phyloP scores from a whole-genome alignment of 2,113 vertebrate species.

The Amphiprion ocellaris region DNA sequence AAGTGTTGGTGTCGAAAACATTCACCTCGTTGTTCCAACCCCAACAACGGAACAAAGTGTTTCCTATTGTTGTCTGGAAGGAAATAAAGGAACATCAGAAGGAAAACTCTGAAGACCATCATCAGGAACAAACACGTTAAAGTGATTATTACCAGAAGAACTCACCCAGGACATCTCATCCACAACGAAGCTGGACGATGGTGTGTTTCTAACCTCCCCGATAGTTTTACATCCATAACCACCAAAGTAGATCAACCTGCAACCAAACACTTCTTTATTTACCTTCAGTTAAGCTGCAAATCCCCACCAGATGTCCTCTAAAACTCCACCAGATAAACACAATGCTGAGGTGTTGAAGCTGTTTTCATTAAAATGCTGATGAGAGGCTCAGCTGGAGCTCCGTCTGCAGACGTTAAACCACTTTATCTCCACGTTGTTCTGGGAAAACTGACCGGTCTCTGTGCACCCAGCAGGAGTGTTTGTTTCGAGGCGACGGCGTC shows the following conservation, averaged over 20 bases:
- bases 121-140: background rate
- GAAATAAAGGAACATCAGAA: background rate
- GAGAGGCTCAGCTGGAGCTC: too few species aligned
- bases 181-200: slow-evolving; percentile 69
- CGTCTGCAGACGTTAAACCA: too few species aligned
- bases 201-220: slow-evolving; percentile 59
- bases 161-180: slow-evolving; percentile 82
- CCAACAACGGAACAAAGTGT: slow-evolving; percentile 73
- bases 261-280: background rate
- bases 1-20: slow-evolving; percentile 68
- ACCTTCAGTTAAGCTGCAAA: too few species aligned
- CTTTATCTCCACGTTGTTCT: background rate
- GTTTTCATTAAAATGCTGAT: background rate
- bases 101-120: background rate
- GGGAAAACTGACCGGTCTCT: slow-evolving; percentile 70
- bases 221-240: slow-evolving; percentile 83
- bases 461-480: slow-evolving; percentile 84
- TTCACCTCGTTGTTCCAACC: slow-evolving; percentile 85
- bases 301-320: background rate
- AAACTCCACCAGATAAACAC: background rate
- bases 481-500: slow-evolving; percentile 79
- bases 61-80: slow-evolving; percentile 68
- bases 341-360: background rate
- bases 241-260: slow-evolving; percentile 83
- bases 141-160: too few species aligned